phyloP scores from a whole-genome alignment of 2,113 vertebrate species.

The Perca schrenkii region DNA sequence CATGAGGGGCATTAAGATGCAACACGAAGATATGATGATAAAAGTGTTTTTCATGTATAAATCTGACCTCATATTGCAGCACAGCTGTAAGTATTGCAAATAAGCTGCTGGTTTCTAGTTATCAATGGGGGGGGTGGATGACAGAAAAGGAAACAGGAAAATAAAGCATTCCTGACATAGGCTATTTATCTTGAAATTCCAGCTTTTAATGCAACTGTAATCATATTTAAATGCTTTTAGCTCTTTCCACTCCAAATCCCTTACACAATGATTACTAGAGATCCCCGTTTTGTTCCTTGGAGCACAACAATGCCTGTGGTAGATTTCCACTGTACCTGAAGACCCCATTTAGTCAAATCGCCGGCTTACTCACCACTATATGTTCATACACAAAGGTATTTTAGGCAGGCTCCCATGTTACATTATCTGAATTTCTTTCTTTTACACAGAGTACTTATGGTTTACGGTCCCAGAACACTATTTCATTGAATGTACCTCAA shows the following conservation, averaged over 20 bases:
- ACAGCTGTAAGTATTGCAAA: conserved; percentile 9
- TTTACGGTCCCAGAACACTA: too few relatives aligned
- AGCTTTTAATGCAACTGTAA: conserved; percentile 46
- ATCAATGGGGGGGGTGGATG: conserved; percentile 15
- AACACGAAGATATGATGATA: conserved; percentile 1
- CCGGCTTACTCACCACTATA: too few relatives aligned
- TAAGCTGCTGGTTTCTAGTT: conserved; percentile 10
- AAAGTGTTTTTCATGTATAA: not conserved
- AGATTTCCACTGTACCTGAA: conserved; percentile 16
- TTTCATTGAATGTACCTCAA: too few relatives aligned
- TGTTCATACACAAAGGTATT: too few relatives aligned
- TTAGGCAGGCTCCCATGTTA: too few relatives aligned
- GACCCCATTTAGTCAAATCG: not conserved
- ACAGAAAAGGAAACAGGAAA: conserved; percentile 6
- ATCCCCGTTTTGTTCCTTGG: conserved; percentile 11
- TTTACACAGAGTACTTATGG: too few relatives aligned
- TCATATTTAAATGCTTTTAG: conserved; percentile 45
- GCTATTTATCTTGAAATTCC: conserved; percentile 12
- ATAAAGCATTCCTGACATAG: conserved; percentile 27
- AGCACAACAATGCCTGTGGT: conserved; percentile 17
- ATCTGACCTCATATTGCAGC: conserved; percentile 15
- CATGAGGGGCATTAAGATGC: conserved; percentile 15
- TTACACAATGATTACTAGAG: conserved; percentile 17
- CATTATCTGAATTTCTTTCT: too few relatives aligned
- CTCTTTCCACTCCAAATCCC: not conserved